Base-by-base conservation (phyloP, 2,888 invertebrate species). In the Onthophagus sagittarius region DNA sequence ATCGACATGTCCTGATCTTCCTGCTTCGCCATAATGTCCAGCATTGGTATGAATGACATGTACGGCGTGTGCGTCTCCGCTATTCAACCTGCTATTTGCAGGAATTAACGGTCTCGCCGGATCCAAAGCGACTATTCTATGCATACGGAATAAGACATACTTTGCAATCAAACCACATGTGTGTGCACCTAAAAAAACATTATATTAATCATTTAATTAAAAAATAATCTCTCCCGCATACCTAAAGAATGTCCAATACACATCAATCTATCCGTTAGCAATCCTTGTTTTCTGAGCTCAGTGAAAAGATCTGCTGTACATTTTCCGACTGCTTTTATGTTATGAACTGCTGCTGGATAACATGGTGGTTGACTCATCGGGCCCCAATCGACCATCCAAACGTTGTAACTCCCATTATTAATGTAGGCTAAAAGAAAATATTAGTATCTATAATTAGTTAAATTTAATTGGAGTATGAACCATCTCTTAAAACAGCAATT, bases 11-110 rank as follows among this genome's bases (percentile, higher is more conserved):
- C 94, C 94, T 3, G 91, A 88, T 2, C 90, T 86, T 4, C 93
- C 91, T 0, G 88, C 89, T 82, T 94, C 93, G 0, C 94, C 94
- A 83, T 94, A 94, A 75, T 91, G 90, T 0, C 93, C 93, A 0
- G 94, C 93, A 82, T 93, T 94, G 0, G 94, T 94, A 82, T 94
- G 94, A 23, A 94, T 87, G 15, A 93, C 91, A 83, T 93, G 91
- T 2, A 94, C 94, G 0, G 93, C 92, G 73, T 90, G 88, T 1
- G 94, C 94, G 80, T 93, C 92, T 0, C 93, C 93, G 69, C 91
- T 90, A 82, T 91, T 91, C 78, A 94, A 82, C 4, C 92, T 88
- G 31, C 90, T 88, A 0, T 90, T 89, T 0, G 90, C 89, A 0
- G 91, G 87, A 73, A 94, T 88, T 74, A 94, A 85, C 0, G 94